phyloP scores from a whole-genome alignment of 2,113 vertebrate species.

The Lepus timidus region DNA sequence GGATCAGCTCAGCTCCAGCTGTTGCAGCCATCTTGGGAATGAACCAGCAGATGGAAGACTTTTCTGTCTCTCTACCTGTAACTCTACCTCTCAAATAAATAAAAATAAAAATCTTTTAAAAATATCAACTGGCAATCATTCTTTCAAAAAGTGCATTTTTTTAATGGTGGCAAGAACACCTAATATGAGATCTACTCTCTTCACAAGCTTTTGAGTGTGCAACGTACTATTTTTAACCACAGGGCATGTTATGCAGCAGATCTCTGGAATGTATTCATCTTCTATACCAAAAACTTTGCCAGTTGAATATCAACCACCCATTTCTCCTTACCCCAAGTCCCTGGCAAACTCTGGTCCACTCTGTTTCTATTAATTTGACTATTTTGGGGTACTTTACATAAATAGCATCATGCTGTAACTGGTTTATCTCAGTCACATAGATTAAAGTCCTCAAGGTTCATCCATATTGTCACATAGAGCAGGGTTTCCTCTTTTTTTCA shows the following conservation, averaged over 20 bases:
- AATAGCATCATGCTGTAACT: neutral
- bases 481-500: neutral
- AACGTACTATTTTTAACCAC: neutral
- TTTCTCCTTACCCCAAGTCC: no score
- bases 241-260: neutral
- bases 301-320: neutral
- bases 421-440: neutral
- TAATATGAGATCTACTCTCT: neutral
- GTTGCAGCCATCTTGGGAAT: no score
- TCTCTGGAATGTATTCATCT: neutral
- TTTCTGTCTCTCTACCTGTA: no score
- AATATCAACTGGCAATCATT: neutral
- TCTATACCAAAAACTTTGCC: neutral
- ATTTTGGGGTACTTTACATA: neutral
- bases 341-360: no score
- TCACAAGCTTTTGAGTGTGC: neutral
- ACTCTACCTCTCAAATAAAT: no score
- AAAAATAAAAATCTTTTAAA: no score
- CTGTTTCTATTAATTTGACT: neutral
- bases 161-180: neutral
- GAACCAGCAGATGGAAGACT: no score
- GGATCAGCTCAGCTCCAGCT: no score
- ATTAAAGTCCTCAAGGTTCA: neutral
- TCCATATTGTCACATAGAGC: neutral
- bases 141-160: slow-evolving; percentile 15